Conservation (phyloP, 2,113 vertebrate species). For the Camelus bactrianus region DNA sequence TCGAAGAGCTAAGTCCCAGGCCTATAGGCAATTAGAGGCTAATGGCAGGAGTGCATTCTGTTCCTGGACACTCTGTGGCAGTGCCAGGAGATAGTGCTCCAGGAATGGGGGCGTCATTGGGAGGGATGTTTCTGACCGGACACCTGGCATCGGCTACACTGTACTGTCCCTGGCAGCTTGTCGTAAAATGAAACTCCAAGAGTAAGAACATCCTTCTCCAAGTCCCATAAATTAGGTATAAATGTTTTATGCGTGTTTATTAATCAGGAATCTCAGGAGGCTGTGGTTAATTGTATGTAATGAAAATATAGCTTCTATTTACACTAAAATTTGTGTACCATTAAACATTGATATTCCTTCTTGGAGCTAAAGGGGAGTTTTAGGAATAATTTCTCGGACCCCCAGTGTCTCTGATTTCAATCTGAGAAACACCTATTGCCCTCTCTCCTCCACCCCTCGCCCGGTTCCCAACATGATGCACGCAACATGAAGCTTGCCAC, state of each 20-base stretch:
- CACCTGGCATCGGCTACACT: not conserved
- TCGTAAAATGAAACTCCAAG: not conserved
- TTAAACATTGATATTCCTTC: not conserved
- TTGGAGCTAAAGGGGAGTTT: not conserved
- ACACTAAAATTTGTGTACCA: not conserved
- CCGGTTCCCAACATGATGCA: not conserved
- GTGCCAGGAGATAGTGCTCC: not conserved
- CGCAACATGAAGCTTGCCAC: not conserved
- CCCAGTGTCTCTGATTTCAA: not conserved
- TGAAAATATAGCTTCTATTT: not conserved
- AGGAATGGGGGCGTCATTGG: not conserved
- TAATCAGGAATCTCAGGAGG: not conserved
- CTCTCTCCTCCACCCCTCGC: not conserved
- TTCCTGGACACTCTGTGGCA: not conserved
- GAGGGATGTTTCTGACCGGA: not conserved
- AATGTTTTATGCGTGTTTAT: not conserved
- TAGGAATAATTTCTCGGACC: not conserved
- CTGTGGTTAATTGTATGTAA: not conserved
- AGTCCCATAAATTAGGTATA: not conserved
- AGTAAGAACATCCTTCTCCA: not conserved
- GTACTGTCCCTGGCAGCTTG: not conserved
- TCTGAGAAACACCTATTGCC: not conserved
- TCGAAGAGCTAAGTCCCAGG: not conserved
- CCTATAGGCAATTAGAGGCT: not conserved
- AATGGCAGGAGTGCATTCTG: not conserved